A percentile compares a stretch with the other conserved stretches of the same genome.
Evolutionary conservation across 37 sponge, comb jelly and placozoan species (phyloP).

Genomic region (Bolinopsis microptera): DNA sequence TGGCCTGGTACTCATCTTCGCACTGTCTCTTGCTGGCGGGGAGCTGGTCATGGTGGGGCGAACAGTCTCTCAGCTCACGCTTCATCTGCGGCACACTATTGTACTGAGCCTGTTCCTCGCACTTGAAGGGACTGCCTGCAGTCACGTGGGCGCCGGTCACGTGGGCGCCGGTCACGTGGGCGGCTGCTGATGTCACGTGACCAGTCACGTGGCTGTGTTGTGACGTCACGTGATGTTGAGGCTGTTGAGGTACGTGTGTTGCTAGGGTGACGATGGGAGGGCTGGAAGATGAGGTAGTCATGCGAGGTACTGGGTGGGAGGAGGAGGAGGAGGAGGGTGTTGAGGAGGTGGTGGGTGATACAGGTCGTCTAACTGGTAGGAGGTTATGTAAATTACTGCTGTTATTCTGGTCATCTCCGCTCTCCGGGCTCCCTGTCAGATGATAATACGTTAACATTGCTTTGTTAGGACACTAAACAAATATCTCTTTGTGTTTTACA

Average conservation of each 20-base stretch:
- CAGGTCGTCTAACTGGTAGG: neutral
- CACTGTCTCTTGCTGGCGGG: slow-evolving; percentile 1
- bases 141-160: no score
- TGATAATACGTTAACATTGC: no score
- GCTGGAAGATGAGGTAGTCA: neutral
- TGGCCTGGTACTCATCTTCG: slow-evolving; percentile 8
- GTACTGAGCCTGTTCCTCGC: slow-evolving; percentile 8
- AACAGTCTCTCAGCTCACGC: neutral
- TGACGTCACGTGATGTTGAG: neutral
- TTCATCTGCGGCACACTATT: neutral
- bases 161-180: neutral
- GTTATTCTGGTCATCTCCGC: neutral
- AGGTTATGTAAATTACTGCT: slow-evolving; percentile 11
- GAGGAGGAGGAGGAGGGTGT: neutral
- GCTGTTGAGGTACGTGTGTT: neutral
- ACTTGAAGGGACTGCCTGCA: neutral
- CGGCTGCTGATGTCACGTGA: neutral
- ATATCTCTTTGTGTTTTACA: neutral
- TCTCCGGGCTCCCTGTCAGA: slow-evolving; percentile 14
- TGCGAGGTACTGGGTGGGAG: neutral
- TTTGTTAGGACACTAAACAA: no score
- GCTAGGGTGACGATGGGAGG: neutral
- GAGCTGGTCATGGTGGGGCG: neutral
- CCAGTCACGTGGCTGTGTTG: neutral
- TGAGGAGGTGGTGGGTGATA: neutral